Evolutionary conservation across 2,113 vertebrate species (phyloP).

Genomic region (Nyctereutes procyonoides): DNA sequence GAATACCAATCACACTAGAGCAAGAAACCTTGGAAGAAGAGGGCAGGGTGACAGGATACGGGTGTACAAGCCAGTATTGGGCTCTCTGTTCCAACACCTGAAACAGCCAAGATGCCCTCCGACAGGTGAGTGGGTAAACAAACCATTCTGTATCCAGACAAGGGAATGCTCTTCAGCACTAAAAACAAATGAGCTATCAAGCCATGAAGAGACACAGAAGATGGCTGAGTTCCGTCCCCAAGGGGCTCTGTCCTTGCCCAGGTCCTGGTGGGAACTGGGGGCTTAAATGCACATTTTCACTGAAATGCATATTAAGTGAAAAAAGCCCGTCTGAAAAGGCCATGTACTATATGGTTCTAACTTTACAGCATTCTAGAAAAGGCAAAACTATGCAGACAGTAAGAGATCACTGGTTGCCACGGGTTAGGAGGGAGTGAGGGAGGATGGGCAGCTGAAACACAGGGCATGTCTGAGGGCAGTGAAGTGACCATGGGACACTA

Average conservation of each 20-base stretch:
- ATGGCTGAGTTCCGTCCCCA: not conserved
- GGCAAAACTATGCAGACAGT: not conserved
- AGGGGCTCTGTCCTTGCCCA: not conserved
- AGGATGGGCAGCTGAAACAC: too few species aligned
- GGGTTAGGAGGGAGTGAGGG: not conserved
- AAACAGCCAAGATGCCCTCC: not conserved
- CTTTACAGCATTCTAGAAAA: not conserved
- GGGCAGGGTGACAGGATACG: not conserved
- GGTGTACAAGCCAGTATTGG: not conserved
- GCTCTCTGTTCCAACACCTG: not conserved
- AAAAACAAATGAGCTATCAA: not conserved
- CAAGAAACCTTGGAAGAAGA: not conserved
- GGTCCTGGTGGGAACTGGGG: not conserved
- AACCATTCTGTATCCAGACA: not conserved
- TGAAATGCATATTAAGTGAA: not conserved
- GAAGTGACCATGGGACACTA: not conserved
- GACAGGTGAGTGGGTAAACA: too few species aligned
- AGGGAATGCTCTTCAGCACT: too few species aligned
- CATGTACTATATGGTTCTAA: accelerated
- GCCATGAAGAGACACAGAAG: not conserved
- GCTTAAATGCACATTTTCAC: not conserved
- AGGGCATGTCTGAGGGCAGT: not conserved
- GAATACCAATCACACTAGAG: not conserved
- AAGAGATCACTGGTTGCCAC: not conserved
- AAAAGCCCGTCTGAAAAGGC: not conserved